phyloP scores from a whole-genome alignment of 2,113 vertebrate species.

The Pseudopipra pipra region DNA sequence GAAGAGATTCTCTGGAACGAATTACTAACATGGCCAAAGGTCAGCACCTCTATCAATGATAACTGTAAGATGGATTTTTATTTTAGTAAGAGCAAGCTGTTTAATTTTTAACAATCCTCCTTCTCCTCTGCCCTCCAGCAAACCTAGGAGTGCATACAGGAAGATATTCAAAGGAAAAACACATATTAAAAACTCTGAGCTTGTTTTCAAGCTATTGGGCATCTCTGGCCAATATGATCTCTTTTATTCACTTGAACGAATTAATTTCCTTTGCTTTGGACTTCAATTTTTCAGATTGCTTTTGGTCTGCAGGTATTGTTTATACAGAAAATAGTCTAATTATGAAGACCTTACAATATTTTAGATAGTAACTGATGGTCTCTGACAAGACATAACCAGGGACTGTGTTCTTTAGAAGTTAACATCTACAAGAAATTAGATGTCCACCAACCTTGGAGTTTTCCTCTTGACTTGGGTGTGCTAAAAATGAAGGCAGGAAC shows the following conservation, averaged over 20 bases:
- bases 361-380: neutral
- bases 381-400: neutral
- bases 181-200: neutral
- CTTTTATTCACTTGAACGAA: neutral
- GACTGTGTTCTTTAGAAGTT: neutral
- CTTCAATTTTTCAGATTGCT: neutral
- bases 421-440: neutral
- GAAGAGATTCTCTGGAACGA: neutral
- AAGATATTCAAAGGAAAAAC: neutral
- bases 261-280: neutral
- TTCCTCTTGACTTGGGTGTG: neutral
- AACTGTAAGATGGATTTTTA: neutral
- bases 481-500: neutral
- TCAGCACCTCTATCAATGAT: neutral
- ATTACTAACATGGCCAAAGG: neutral
- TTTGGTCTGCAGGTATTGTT: neutral
- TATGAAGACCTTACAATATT: neutral
- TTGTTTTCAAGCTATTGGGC: neutral
- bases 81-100: neutral
- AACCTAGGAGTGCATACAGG: neutral
- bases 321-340: neutral
- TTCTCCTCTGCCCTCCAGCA: neutral
- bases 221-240: neutral
- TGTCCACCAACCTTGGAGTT: neutral
- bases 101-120: conserved; percentile 11